Evolutionary conservation across 2,888 invertebrate species (phyloP).

Genomic region (Athrips mouffetella): DNA sequence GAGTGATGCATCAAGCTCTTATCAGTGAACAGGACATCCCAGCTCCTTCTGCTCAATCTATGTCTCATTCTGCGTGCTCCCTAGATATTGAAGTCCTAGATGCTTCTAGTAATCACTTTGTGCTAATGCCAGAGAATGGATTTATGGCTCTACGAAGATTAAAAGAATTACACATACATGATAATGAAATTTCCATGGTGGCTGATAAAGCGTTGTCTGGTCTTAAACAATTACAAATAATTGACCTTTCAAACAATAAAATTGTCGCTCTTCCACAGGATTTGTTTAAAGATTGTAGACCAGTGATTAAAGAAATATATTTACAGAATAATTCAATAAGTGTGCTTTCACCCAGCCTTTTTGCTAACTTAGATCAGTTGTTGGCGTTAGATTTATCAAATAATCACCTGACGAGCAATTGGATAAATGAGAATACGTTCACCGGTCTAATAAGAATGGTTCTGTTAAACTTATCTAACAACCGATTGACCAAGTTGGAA

Average conservation of each 20-base stretch:
- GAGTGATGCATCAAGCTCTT: constrained; percentile 80
- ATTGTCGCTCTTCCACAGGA: constrained; percentile 92
- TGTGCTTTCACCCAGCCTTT: constrained; percentile 89
- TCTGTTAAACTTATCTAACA: constrained; percentile 90
- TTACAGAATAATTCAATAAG: constrained; percentile 94
- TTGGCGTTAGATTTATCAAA: constrained; percentile 89
- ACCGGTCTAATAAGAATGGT: constrained; percentile 93
- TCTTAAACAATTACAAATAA: constrained; percentile 87
- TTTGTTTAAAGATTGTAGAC: constrained; percentile 87
- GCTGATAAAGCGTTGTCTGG: constrained; percentile 90
- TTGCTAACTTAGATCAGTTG: constrained; percentile 90
- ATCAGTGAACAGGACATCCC: constrained; percentile 80
- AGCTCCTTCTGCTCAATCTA: constrained; percentile 54
- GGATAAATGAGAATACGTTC: constrained; percentile 92
- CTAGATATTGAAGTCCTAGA: constrained; percentile 90
- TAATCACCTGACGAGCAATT: constrained; percentile 91
- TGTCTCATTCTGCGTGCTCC: constrained; percentile 80
- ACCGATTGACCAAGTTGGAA: constrained; percentile 88
- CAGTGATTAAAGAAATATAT: constrained; percentile 91
- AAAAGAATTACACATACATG: constrained; percentile 88
- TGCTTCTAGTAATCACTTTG: constrained; percentile 90
- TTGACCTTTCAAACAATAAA: constrained; percentile 94
- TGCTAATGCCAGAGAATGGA: constrained; percentile 88
- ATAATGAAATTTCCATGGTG: constrained; percentile 93
- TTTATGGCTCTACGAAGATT: constrained; percentile 89